phyloP scores from a whole-genome alignment of 2,888 invertebrate genomes.

The Liposcelis brunnea region DNA sequence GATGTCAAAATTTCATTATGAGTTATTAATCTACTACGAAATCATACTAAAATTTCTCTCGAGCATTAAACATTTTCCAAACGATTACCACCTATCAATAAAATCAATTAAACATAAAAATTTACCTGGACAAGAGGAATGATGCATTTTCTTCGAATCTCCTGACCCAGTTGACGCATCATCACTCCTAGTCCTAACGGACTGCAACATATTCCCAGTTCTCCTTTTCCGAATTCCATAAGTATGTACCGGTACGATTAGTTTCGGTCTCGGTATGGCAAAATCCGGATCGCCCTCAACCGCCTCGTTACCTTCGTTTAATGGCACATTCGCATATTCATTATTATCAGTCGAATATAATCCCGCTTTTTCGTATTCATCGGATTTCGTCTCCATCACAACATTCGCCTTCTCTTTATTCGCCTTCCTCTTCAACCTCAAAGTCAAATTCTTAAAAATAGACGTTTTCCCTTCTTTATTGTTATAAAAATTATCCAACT shows the following conservation, averaged over 20 bases:
- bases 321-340: constrained; percentile 9
- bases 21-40: too few species aligned
- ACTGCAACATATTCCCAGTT: constrained; percentile 44
- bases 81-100: too few species aligned
- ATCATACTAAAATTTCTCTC: too few species aligned
- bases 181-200: constrained; percentile 8
- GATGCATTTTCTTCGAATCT: constrained; percentile 17
- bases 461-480: not conserved
- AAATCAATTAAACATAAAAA: not conserved
- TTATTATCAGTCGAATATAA: constrained; percentile 1
- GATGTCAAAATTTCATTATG: too few species aligned
- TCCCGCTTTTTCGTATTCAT: constrained; percentile 1
- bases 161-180: not conserved
- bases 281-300: constrained; percentile 33
- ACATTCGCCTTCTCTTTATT: constrained; percentile 7
- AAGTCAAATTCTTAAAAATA: constrained; percentile 1
- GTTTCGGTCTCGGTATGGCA: constrained; percentile 66
- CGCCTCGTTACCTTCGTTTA: not conserved
- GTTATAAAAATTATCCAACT: not conserved
- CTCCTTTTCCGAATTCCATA: constrained; percentile 62
- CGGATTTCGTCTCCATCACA: constrained; percentile 5
- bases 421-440: not conserved
- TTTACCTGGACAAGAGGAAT: constrained; percentile 23
- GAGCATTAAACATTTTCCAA: too few species aligned
- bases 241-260: constrained; percentile 77